Conservation (phyloP, 2,888 invertebrate genomes). For the Calephelis perditalis region DNA sequence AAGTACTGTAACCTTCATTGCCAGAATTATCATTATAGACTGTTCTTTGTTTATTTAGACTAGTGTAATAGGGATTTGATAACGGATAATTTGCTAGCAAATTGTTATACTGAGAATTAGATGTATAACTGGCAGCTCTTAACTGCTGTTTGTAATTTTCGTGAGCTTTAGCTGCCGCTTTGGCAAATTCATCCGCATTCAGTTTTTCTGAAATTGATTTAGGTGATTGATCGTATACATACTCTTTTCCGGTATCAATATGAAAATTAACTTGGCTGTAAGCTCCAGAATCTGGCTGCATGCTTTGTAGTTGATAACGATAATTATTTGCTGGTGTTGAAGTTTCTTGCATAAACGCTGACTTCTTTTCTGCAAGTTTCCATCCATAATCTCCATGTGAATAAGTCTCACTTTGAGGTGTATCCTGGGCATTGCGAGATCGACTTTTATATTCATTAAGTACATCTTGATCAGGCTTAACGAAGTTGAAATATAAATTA, state of each 20-base stretch:
- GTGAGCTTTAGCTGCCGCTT: conserved; percentile 64
- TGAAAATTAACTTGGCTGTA: conserved; percentile 63
- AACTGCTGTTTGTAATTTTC: conserved; percentile 59
- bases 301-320: conserved; percentile 44
- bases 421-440: conserved; percentile 51
- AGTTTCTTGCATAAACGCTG: conserved; percentile 41
- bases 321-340: conserved; percentile 44
- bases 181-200: conserved; percentile 63
- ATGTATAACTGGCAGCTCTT: conserved; percentile 40
- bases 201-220: conserved; percentile 53
- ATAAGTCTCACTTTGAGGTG: conserved; percentile 51
- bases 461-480: conserved; percentile 55
- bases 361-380: conserved; percentile 63
- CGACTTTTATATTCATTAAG: conserved; percentile 45
- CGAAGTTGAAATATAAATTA: conserved; percentile 58
- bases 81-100: conserved; percentile 28
- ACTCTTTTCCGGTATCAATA: conserved; percentile 56
- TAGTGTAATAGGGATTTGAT: conserved; percentile 39
- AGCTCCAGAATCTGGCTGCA: conserved; percentile 46
- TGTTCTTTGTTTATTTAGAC: conserved; percentile 42
- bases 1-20: conserved; percentile 39
- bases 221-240: conserved; percentile 49
- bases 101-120: conserved; percentile 37
- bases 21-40: conserved; percentile 44
- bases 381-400: conserved; percentile 72